Evolutionary conservation across 2,113 vertebrate genomes (phyloP).

Genomic region (Coracopsis vasa): DNA sequence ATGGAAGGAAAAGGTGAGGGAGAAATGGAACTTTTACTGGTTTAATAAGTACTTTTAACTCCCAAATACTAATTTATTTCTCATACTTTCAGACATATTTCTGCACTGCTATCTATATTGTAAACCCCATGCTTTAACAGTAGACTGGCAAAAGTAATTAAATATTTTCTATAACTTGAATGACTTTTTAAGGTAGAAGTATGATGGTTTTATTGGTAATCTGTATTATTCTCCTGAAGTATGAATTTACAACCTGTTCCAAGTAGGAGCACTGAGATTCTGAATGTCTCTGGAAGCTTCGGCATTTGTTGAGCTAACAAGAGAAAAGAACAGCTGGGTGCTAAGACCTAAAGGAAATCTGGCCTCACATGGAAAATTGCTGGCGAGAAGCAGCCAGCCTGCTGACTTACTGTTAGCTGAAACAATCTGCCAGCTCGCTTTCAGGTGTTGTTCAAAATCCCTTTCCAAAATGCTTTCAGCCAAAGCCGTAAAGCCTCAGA

Average conservation of each 20-base stretch:
- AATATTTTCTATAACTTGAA: not conserved
- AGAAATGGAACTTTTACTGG: not conserved
- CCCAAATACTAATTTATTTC: not conserved
- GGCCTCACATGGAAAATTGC: not conserved
- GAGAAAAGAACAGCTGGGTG: conserved; percentile 6
- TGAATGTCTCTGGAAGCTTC: not conserved
- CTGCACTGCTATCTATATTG: not conserved
- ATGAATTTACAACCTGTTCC: not conserved
- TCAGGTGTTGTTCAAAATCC: conserved; percentile 20
- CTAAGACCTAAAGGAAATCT: conserved; percentile 34
- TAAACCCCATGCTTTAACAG: not conserved
- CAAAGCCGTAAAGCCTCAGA: not conserved
- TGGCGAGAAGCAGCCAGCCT: not conserved
- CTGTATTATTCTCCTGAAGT: not conserved
- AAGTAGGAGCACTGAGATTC: not conserved
- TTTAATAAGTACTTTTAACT: not conserved
- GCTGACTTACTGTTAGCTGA: not conserved
- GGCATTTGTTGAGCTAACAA: not conserved
- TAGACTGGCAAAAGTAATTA: not conserved
- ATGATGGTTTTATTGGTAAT: not conserved
- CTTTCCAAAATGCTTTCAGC: conserved; percentile 21
- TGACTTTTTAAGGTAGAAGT: not conserved
- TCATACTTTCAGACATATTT: not conserved
- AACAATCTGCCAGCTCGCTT: conserved; percentile 1
- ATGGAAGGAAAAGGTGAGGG: not conserved